These are phyloP conservation scores for Mastacembelus armatus DNA, from an alignment of 2,797 vertebrate genomes.

Conservation along the genomic window DNA sequence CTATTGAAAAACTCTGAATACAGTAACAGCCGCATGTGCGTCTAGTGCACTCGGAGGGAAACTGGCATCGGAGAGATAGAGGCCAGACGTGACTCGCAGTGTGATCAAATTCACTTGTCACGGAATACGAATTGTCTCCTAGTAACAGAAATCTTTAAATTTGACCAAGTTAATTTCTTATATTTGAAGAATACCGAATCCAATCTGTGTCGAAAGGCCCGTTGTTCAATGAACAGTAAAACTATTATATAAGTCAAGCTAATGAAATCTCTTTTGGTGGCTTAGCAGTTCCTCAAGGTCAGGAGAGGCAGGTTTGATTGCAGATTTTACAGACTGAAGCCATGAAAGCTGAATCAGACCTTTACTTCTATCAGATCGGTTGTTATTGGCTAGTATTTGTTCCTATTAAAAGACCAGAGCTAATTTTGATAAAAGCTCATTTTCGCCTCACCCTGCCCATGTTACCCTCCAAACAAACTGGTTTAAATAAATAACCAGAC, in stretches of 20 bases:
- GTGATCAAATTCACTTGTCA: conserved; percentile 17
- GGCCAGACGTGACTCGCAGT: conserved; percentile 14
- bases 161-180: conserved; percentile 5
- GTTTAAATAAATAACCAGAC: conserved; percentile 15
- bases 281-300: conserved; percentile 59
- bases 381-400: conserved; percentile 1
- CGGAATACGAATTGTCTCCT: conserved; percentile 8
- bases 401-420: conserved; percentile 25
- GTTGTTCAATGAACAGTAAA: conserved; percentile 31
- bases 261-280: conserved; percentile 34
- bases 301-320: conserved; percentile 41
- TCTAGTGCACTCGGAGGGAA: background rate
- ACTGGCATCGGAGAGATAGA: conserved; percentile 7
- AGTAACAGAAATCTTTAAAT: conserved; percentile 27
- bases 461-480: conserved; percentile 4
- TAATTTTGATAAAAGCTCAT: background rate
- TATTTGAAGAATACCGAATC: conserved; percentile 14
- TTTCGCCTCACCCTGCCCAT: background rate
- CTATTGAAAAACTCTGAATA: conserved; percentile 17
- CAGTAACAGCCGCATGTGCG: conserved; percentile 13
- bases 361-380: conserved; percentile 7
- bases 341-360: conserved; percentile 22
- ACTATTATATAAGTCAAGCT: conserved; percentile 28
- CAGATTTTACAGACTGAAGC: conserved; percentile 50
- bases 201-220: background rate